phyloP scores from a whole-genome alignment of 2,113 vertebrate species.

The Oryzias melastigma region DNA sequence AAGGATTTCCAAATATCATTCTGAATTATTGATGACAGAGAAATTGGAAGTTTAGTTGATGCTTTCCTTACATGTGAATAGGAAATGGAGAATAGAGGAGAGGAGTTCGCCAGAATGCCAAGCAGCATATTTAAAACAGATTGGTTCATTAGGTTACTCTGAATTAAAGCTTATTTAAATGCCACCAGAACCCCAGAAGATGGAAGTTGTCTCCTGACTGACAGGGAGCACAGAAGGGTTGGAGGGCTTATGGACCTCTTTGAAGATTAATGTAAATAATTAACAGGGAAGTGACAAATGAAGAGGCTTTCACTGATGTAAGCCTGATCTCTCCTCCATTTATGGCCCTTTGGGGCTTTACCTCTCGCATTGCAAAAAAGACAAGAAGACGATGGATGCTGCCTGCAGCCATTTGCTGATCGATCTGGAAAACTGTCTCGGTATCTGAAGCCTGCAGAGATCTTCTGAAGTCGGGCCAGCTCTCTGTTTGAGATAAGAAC shows the following conservation, averaged over 20 bases:
- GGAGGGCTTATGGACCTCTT: slow-evolving; percentile 34
- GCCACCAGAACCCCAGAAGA: slow-evolving; percentile 13
- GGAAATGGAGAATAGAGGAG: slow-evolving; percentile 26
- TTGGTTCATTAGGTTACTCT: slow-evolving; percentile 44
- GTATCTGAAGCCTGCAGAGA: slow-evolving; percentile 61
- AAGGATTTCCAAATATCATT: slow-evolving; percentile 74
- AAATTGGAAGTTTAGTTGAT: slow-evolving; percentile 58
- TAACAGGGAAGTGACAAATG: slow-evolving; percentile 43
- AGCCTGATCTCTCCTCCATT: slow-evolving; percentile 33
- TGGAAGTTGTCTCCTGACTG: slow-evolving; percentile 29
- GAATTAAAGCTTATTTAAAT: slow-evolving; percentile 26
- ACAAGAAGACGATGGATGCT: slow-evolving; percentile 57
- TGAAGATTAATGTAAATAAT: slow-evolving; percentile 57
- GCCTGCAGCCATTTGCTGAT: slow-evolving; percentile 63
- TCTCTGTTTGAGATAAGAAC: slow-evolving; percentile 25
- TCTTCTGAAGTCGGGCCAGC: slow-evolving; percentile 58
- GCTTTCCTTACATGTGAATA: slow-evolving; percentile 58
- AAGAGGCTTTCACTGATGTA: slow-evolving; percentile 34
- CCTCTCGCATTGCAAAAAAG: slow-evolving; percentile 33
- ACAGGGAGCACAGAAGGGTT: slow-evolving; percentile 20
- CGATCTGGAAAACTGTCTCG: slow-evolving; percentile 57
- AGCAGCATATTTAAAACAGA: slow-evolving; percentile 53
- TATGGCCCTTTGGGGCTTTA: slow-evolving; percentile 23
- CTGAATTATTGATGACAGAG: slow-evolving; percentile 75
- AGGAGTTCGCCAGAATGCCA: slow-evolving; percentile 20